Base-by-base conservation (phyloP, 2,888 invertebrate species). In the Cistogaster globosa region DNA sequence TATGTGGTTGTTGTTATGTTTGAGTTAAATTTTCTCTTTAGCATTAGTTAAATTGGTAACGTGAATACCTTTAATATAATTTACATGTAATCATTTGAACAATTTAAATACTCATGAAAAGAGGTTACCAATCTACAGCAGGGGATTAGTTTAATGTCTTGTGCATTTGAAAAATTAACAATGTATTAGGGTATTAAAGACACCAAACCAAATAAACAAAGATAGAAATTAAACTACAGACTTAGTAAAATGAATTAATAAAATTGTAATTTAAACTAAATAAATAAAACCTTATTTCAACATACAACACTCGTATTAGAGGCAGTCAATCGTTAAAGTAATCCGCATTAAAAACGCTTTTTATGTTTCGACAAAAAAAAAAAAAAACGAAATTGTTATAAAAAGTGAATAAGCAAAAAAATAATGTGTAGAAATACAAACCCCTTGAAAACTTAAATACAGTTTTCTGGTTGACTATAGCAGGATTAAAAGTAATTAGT, bases 401-500 rank as follows among this genome's bases (percentile, higher is more conserved):
- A 48, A 36, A 60, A 69, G 2, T 22, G 38, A 55, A 57, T 7
- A n/a, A 67, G n/a, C 45, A 51, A 76, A 63, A 1, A 55, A 48
- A n/a, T 51, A 45, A 36, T 63, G 57, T 68, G 55, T 22, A 16
- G 14, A 65, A 65, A 51, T 20, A 22, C 32, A 62, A 79, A 65
- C 71, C 71, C 79, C 71, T 65, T 79, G 79, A 76, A 82, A 82
- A 82, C 75, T 82, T 63, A 82, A 69, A 75, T 71, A 84, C 58
- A 81, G 63, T 85, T 78, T 85, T 85, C 82, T 85, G 84, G 84
- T 85, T 85, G 82, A 85, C 78, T 85, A 78, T 82, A 85, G 84
- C 82, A 82, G 84, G 81, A 82, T 85, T 85, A 85, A 82, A 78
- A 82, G 84, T 85, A 85, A 85, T 85, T 85, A 85, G 82, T 82